These are phyloP conservation scores for Caretta caretta DNA, from an alignment of 2,113 vertebrate genomes.

Conservation along the genomic window DNA sequence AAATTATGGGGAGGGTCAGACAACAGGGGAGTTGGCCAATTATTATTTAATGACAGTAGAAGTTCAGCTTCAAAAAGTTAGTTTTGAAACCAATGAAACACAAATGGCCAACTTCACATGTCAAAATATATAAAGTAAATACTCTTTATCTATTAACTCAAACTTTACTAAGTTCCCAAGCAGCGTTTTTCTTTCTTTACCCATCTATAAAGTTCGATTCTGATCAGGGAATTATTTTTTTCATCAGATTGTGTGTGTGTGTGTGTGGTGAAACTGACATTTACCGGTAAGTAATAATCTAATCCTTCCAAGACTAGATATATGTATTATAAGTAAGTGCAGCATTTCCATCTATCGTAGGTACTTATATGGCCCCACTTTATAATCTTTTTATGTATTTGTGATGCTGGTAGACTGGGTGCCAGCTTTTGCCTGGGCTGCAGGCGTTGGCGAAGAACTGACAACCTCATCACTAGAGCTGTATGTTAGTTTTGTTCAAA, in stretches of 20 bases:
- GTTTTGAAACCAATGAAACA: background rate
- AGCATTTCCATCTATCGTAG: background rate
- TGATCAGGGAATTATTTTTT: background rate
- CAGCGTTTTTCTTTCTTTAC: background rate
- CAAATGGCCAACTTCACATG: background rate
- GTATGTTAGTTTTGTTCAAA: background rate
- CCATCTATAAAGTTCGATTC: background rate
- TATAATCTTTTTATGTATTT: background rate
- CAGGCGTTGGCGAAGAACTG: background rate
- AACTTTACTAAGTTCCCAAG: background rate
- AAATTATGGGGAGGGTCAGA: background rate
- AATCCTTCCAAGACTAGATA: background rate
- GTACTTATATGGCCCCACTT: background rate
- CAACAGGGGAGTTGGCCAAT: background rate
- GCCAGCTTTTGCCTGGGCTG: background rate
- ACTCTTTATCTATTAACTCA: background rate
- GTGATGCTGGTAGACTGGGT: background rate
- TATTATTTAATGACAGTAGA: background rate
- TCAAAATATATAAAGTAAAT: background rate
- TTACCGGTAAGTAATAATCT: background rate
- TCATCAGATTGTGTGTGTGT: background rate
- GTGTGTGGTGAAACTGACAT: background rate
- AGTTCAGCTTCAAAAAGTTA: background rate
- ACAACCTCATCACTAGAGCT: background rate
- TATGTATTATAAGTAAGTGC: background rate